phyloP scores from a whole-genome alignment of 2,113 vertebrate genomes.

The Sceloporus tristichus region DNA sequence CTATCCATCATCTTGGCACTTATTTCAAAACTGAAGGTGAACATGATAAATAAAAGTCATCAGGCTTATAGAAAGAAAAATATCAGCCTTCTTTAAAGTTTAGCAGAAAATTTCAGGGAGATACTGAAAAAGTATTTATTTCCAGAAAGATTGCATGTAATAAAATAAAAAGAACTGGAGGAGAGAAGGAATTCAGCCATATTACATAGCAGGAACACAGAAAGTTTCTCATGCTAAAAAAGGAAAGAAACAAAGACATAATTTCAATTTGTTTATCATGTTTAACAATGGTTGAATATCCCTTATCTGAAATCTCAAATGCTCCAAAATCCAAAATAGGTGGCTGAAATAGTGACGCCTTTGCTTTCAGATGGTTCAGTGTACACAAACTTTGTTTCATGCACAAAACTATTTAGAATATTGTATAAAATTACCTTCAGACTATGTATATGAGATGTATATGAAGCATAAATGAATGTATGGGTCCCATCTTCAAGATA shows the following conservation, averaged over 20 bases:
- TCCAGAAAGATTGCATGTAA: slow-evolving; percentile 5
- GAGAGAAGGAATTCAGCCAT: background rate
- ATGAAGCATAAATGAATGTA: too few relatives aligned
- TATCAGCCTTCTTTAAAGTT: slow-evolving; percentile 44
- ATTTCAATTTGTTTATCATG: slow-evolving; percentile 7
- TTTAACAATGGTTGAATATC: background rate
- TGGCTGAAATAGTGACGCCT: too few relatives aligned
- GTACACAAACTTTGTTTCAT: too few relatives aligned
- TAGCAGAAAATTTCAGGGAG: slow-evolving; percentile 11
- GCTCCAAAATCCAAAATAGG: too few relatives aligned
- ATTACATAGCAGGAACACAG: background rate
- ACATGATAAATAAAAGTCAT: slow-evolving; percentile 54
- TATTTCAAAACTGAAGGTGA: slow-evolving; percentile 48
- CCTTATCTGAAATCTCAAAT: too few relatives aligned
- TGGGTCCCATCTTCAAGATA: too few relatives aligned
- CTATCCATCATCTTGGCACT: slow-evolving; percentile 54
- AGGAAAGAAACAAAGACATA: slow-evolving; percentile 7
- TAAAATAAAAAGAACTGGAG: background rate
- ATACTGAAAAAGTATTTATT: slow-evolving; percentile 34
- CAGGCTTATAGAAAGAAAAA: slow-evolving; percentile 17
- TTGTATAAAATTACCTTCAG: too few relatives aligned
- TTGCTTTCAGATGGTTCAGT: too few relatives aligned
- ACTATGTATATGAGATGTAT: too few relatives aligned
- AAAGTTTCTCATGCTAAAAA: slow-evolving; percentile 6
- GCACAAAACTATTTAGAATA: too few relatives aligned